These are phyloP conservation scores for Epicauta chinensis DNA, from an alignment of 1,140 invertebrate genomes.

Conservation along the genomic window DNA sequence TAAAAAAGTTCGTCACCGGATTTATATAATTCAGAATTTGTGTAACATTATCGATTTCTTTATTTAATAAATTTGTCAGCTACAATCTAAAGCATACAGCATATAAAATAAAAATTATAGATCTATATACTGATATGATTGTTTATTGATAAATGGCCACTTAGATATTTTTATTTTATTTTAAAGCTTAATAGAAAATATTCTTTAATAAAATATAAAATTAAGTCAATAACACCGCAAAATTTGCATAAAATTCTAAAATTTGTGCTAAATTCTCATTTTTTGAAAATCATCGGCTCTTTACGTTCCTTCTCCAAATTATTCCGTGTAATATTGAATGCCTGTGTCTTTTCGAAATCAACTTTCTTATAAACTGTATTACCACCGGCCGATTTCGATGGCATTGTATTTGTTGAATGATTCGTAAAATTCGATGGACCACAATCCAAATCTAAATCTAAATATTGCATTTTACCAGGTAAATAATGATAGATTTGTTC, in stretches of 20 bases:
- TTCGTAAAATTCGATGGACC: constrained; percentile 18
- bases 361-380: constrained; percentile 80
- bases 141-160: constrained; percentile 10
- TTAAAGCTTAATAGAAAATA: constrained; percentile 12
- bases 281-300: constrained; percentile 32
- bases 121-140: constrained; percentile 14
- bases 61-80: constrained; percentile 6
- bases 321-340: constrained; percentile 80
- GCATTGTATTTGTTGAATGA: constrained; percentile 17
- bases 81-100: constrained; percentile 8
- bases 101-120: constrained; percentile 12
- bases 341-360: constrained; percentile 86
- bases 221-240: not conserved
- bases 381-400: constrained; percentile 41
- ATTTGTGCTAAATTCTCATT: constrained; percentile 17
- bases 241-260: constrained; percentile 6
- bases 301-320: constrained; percentile 56
- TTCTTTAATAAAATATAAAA: constrained; percentile 6
- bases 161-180: constrained; percentile 4
- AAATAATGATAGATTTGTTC: constrained; percentile 29
- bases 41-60: constrained; percentile 12
- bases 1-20: too few relatives aligned
- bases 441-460: constrained; percentile 65
- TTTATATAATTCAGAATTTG: not conserved
- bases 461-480: constrained; percentile 54